These are phyloP conservation scores for Aurelia sp. DNA, from an alignment of 30 jellyfish, hydroid and myxozoan genomes.

Conservation along the genomic window DNA sequence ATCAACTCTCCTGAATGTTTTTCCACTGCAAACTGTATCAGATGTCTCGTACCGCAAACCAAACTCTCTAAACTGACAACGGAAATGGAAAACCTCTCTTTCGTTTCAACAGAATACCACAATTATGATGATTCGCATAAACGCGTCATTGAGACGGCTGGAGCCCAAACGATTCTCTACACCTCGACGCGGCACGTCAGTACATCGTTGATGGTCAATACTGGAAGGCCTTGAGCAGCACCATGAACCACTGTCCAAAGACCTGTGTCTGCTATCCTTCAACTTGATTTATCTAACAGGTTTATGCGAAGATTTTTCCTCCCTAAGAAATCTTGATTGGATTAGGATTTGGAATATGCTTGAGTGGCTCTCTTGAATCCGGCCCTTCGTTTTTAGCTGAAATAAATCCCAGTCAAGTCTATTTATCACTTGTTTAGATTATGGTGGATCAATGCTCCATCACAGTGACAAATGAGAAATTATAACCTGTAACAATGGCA, in stretches of 20 bases:
- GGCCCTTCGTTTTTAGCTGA: conserved; percentile 51
- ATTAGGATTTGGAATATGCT: conserved; percentile 67
- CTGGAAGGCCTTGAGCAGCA: too few species aligned
- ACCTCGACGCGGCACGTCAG: conserved; percentile 43
- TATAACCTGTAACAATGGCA: background rate
- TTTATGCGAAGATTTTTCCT: conserved; percentile 53
- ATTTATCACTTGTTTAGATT: conserved; percentile 51
- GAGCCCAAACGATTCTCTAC: conserved; percentile 51
- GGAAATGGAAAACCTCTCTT: conserved; percentile 68
- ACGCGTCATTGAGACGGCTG: conserved; percentile 41
- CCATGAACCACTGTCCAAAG: too few species aligned
- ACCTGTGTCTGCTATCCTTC: conserved; percentile 16
- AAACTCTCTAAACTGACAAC: conserved; percentile 48
- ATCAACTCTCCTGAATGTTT: conserved; percentile 28
- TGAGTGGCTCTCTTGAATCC: conserved; percentile 44
- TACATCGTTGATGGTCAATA: background rate
- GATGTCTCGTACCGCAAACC: conserved; percentile 64
- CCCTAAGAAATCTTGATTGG: conserved; percentile 74
- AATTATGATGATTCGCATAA: conserved; percentile 13
- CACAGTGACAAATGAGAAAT: background rate
- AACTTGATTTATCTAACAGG: conserved; percentile 67
- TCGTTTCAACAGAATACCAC: conserved; percentile 55
- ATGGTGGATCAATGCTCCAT: conserved; percentile 39
- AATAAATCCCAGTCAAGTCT: conserved; percentile 52
- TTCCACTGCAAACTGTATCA: conserved; percentile 62